Base-by-base conservation (phyloP, 2,113 vertebrate species). In the Datnioides undecimradiatus region DNA sequence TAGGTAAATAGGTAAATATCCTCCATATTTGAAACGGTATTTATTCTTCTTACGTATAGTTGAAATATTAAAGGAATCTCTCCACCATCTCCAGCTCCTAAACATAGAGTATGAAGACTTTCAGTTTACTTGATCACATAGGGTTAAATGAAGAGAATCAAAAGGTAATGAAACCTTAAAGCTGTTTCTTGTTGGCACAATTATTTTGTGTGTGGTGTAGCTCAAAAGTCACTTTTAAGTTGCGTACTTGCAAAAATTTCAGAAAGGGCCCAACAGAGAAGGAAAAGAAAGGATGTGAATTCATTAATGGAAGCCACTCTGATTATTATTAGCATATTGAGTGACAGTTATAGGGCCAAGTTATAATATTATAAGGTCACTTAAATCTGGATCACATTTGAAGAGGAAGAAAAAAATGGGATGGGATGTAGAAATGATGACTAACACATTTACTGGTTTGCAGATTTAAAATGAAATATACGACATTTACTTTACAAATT, bases 241-340 rank as follows among this genome's bases (percentile, higher is more conserved):
- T 74, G 11, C 36, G n/a, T n/a, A n/a, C n/a, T n/a, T n/a, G n/a
- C n/a, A n/a, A n/a, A n/a, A n/a, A n/a, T n/a, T n/a, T n/a, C n/a
- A n/a, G n/a, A n/a, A n/a, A n/a, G n/a, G n/a, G n/a, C n/a, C n/a
- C n/a, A n/a, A n/a, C n/a, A n/a, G 63, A 66, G 48, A n/a, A 52
- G 34, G 16, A 69, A 17, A 3, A 19, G 45, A n/a, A 5, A 41
- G 17, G 40, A 41, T 23, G 27, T 9, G 62, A 21, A 46, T 13
- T 38, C 40, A 13, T 69, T 43, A 63, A 57, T 19, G 8, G n/a
- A 21, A 66, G 25, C 6, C n/a, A 71, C 69, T 41, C 6, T 51
- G 17, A 29, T 63, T 82, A 77, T 54, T 74, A 41, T 33, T 77
- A 36, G 74, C 27, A 43, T 4, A 21, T 1, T 67, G 54, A 76